Evolutionary conservation across 2,113 vertebrate species (phyloP).

Genomic region (Formicarius rufipectus): DNA sequence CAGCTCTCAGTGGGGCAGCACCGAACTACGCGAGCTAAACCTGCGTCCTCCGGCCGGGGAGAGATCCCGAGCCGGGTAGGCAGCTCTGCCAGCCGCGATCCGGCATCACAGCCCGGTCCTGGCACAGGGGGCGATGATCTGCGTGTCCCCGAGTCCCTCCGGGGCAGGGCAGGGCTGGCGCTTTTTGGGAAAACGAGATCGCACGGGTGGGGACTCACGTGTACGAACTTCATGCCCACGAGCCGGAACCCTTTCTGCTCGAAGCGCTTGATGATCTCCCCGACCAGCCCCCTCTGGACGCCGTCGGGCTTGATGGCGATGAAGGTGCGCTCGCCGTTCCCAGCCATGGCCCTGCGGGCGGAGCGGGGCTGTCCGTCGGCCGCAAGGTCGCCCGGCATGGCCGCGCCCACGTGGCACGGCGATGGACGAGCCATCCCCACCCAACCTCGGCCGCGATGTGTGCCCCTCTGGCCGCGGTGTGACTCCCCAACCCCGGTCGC

Average conservation of each 20-base stretch:
- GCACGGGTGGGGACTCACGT: constrained; percentile 24
- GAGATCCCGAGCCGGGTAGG: accelerated
- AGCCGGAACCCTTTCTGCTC: constrained; percentile 86
- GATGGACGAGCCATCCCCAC: neutral
- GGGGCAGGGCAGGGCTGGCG: accelerated
- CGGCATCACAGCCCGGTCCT: too few relatives aligned
- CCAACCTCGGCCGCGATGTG: neutral
- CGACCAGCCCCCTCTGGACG: constrained; percentile 87
- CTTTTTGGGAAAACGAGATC: accelerated
- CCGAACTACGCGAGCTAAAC: accelerated
- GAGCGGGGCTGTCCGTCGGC: neutral
- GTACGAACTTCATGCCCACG: constrained; percentile 82
- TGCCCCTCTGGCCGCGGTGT: too few relatives aligned
- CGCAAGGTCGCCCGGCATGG: constrained; percentile 27
- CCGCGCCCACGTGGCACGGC: neutral
- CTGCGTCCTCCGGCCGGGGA: accelerated
- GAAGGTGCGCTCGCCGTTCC: constrained; percentile 80
- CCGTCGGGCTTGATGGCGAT: constrained; percentile 92
- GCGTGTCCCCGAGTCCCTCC: too few relatives aligned
- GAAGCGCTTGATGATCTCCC: constrained; percentile 86
- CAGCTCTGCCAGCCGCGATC: accelerated
- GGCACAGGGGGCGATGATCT: too few relatives aligned
- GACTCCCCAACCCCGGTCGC: too few relatives aligned
- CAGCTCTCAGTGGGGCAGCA: accelerated
- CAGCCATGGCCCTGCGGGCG: constrained; percentile 63